Conservation (phyloP, 2,797 vertebrate species). For the Cirrhinus molitorella region DNA sequence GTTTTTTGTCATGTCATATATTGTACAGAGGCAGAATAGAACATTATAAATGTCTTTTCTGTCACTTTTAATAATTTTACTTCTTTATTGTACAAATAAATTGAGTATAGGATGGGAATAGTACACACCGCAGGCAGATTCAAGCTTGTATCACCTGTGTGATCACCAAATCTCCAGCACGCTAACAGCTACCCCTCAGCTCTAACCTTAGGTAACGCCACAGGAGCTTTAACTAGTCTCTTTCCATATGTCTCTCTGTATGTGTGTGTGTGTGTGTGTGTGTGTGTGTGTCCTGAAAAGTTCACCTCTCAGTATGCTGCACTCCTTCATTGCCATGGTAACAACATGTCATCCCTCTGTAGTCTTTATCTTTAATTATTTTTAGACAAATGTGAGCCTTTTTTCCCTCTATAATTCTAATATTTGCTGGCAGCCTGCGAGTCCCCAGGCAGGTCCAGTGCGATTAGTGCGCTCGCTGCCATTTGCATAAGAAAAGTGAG, state of each 20-base stretch:
- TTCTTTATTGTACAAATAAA: not conserved
- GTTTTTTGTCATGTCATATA: no score
- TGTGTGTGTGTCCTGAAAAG: not conserved
- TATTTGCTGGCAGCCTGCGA: slow-evolving; percentile 61
- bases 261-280: not conserved
- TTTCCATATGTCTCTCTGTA: slow-evolving; percentile 4
- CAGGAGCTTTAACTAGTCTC: not conserved
- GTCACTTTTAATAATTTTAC: no score
- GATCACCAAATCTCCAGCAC: not conserved
- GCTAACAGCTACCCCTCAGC: not conserved
- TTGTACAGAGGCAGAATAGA: no score
- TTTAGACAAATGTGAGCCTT: slow-evolving; percentile 71
- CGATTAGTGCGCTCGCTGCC: slow-evolving; percentile 74
- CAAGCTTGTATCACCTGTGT: not conserved
- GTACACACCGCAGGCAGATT: not conserved
- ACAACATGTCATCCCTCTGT: slow-evolving; percentile 51
- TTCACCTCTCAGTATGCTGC: slow-evolving; percentile 20
- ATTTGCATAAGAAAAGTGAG: slow-evolving; percentile 81
- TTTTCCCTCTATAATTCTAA: slow-evolving; percentile 67
- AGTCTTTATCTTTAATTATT: slow-evolving; percentile 78
- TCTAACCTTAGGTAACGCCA: not conserved
- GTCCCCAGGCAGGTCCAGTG: slow-evolving; percentile 68
- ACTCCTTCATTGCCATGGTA: slow-evolving; percentile 57
- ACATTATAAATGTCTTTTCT: no score
- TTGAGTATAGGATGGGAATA: not conserved